These are phyloP conservation scores for Stenotaenia linearis DNA, from an alignment of 2,888 invertebrate genomes.

Conservation along the genomic window DNA sequence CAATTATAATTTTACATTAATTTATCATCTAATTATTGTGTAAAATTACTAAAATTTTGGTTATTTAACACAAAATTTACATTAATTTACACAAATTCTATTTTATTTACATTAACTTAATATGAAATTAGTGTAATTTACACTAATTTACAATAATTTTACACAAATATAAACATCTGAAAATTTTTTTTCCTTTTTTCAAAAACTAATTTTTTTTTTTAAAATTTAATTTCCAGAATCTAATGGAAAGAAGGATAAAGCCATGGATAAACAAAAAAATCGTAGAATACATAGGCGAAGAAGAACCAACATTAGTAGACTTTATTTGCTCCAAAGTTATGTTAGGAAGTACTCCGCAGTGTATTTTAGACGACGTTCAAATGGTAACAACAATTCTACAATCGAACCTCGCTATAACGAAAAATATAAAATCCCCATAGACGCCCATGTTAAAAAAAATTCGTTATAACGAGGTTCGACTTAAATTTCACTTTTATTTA, in stretches of 20 bases:
- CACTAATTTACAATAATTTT: no score
- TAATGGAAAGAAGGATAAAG: slow-evolving; percentile 92
- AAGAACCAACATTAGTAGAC: slow-evolving; percentile 95
- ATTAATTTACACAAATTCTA: no score
- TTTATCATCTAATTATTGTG: no score
- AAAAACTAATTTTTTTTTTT: slow-evolving; percentile 31
- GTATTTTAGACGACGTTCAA: slow-evolving; percentile 95
- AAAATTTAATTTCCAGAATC: slow-evolving; percentile 51
- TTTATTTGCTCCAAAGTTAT: slow-evolving; percentile 98
- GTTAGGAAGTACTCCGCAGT: slow-evolving; percentile 85
- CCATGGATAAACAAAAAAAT: slow-evolving; percentile 99
- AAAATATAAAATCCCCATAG: no score
- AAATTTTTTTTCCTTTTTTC: slow-evolving; percentile 28
- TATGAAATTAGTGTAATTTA: no score
- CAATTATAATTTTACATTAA: no score
- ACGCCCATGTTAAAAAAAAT: no score
- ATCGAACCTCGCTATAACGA: no score
- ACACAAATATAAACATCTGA: not conserved
- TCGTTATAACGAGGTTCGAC: no score
- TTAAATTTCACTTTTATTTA: no score
- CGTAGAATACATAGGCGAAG: slow-evolving; percentile 98
- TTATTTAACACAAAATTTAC: not conserved
- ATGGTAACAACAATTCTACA: slow-evolving; percentile 75
- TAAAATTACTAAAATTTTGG: not conserved
- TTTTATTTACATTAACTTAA: no score